Base-by-base conservation (phyloP, 37 sponge, comb jelly and placozoan genomes). In the Crambe crambe region DNA sequence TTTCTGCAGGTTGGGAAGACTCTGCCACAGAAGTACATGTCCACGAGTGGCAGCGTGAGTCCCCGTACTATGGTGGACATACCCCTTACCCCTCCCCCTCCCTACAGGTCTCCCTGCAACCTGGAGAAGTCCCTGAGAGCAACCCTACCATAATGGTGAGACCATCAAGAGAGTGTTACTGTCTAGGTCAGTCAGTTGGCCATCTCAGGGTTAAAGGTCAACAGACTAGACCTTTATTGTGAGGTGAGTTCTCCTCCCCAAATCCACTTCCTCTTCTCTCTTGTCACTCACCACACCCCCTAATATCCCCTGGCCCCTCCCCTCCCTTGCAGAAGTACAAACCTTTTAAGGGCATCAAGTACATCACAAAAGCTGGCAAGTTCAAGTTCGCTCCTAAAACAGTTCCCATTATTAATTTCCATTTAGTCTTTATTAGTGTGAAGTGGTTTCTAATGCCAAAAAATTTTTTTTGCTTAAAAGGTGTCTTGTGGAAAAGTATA, bases 331-430 rank as follows among this genome's bases (percentile, higher is more conserved):
- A 97, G 95, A 97, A 98, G 79, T 98, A 91, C 87, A 95, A 95
- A 72, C 92, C 99, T 8, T 98, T 96, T 84, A 98, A 98, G 74
- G 99, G 98, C 5, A 96, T 98, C 37, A 98, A 98, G 87, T 98
- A 98, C 83, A 89, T 92, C 56, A 98, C 99, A 25, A 93, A 80
- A 84, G 96, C 99, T 56, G 99, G 99, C 29, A 95, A 93, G 51
- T 98, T 91, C 98, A 98, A 85, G 90, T 98, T 36, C 75, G 98
- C 8, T 79, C 69, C 1, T 80, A 71, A 9, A 40, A 35, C 2
- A 38, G 23, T 70, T 6, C 51, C 12, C 51, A 47, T 15, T 47
- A 47, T 15, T 47, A 47, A 47, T 47, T 15, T n/a, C n/a, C n/a
- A n/a, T n/a, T 30, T n/a, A n/a, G n/a, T n/a, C n/a, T n/a, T n/a